Evolutionary conservation across 2,797 vertebrate genomes (phyloP).

Genomic region (Anomalospiza imberbis): DNA sequence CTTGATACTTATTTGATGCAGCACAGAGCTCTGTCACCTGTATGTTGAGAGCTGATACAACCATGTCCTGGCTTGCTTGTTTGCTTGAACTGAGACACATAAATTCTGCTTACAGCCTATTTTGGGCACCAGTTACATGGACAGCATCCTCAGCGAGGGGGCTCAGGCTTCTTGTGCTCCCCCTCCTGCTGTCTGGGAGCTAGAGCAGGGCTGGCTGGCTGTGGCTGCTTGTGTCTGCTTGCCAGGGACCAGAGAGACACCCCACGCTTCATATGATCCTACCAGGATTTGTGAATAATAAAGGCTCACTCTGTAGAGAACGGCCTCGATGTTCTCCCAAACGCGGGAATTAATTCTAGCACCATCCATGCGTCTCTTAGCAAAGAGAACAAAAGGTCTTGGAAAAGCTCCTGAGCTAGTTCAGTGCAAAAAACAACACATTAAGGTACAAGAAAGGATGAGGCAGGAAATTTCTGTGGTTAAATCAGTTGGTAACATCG

Average conservation of each 20-base stretch:
- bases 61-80: not conserved
- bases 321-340: not conserved
- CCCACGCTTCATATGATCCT: not conserved
- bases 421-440: not conserved
- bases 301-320: not conserved
- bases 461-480: not conserved
- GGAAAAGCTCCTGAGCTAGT: not conserved
- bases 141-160: not conserved
- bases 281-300: not conserved
- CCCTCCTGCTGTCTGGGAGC: not conserved
- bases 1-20: not conserved
- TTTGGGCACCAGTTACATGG: rapidly evolving
- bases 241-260: not conserved
- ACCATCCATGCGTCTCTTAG: rapidly evolving
- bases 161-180: not conserved
- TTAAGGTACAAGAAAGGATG: not conserved
- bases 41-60: not conserved
- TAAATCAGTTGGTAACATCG: not conserved
- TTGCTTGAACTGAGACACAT: not conserved
- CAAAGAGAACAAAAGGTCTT: not conserved
- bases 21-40: not conserved
- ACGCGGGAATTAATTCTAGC: not conserved
- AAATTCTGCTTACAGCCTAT: not conserved
- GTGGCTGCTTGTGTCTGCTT: not conserved
- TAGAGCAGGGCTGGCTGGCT: not conserved